These are phyloP conservation scores for Peromyscus californicus DNA, from an alignment of 2,113 vertebrate species.

Conservation along the genomic window DNA sequence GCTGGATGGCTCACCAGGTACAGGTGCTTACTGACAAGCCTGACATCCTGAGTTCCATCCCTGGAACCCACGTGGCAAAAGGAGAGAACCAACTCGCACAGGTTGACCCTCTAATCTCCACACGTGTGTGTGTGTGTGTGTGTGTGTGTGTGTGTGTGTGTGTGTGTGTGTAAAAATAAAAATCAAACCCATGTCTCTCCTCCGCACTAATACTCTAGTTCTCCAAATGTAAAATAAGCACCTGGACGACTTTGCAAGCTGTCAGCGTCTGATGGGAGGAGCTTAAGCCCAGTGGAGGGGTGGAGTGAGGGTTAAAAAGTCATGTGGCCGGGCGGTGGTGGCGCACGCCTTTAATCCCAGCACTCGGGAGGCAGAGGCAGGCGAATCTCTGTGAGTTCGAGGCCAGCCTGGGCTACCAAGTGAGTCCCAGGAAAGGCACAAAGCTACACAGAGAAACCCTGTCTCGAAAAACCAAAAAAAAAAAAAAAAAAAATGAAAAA, in stretches of 20 bases:
- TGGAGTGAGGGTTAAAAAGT: neutral
- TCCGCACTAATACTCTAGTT: neutral
- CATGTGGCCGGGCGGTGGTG: too few species aligned
- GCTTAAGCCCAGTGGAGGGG: accelerated
- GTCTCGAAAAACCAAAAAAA: too few species aligned
- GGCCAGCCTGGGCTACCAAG: too few species aligned
- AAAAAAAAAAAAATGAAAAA: too few species aligned
- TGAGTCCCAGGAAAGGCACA: too few species aligned
- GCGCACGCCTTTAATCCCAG: too few species aligned
- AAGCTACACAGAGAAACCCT: too few species aligned
- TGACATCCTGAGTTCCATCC: neutral
- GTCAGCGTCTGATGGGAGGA: neutral
- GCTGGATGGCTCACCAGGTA: neutral
- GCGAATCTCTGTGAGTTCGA: too few species aligned
- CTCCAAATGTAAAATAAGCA: constrained; percentile 30
- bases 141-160: neutral
- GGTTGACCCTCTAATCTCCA: neutral
- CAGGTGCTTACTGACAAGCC: neutral
- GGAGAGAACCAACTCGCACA: neutral
- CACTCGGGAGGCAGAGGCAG: too few species aligned
- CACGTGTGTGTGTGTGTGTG: neutral
- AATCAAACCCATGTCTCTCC: neutral
- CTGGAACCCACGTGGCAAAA: neutral
- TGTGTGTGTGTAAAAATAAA: neutral
- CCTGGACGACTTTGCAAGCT: neutral